Evolutionary conservation across 2,797 vertebrate genomes (phyloP), one percentile per base, ranked within the genome.

Genomic region (Macrochelys suwanniensis): DNA sequence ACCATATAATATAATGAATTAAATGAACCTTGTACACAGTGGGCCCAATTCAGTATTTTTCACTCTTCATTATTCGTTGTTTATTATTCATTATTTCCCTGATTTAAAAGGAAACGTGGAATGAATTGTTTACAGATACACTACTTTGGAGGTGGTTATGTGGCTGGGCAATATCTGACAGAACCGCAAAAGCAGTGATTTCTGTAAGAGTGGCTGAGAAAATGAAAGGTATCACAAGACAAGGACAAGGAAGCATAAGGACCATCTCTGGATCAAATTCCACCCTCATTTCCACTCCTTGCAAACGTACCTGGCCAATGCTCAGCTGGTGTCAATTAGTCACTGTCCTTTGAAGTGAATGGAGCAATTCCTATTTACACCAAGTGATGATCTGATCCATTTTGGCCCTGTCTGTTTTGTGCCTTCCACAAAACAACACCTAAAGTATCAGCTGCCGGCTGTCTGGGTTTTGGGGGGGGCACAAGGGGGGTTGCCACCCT

Each of bases 191-290:
- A 25, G 15, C 1, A 0, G 5, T 53, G 31, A 37, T 87, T 76
- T 47, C 42, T 85, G 7, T 57, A 84, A 87, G 78, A 94, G 91
- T 21, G 1, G 0, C 78, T 84, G 56, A 89, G 51, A 78, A 91
- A 94, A 84, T n/a, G 6, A 16, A 84, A 94, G 89, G 13, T 28
- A 33, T 33, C 78, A 8, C 16, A 76, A 91, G 4, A 3, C 11
- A 57, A 54, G 53, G 56, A 83, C 23, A 92, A 81, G 81, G 56
- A 94, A 83, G 2, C 86, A 25, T 56, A 45, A 96, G 25, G 51
- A 88, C 95, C 95, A 94, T 92, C 92, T 76, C 26, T 95, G 68
- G 3, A 86, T 89, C 17, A 7, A 2, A 53, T 37, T 93, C 65
- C 78, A 9, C 51, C 82, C 76, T 92, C 49, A 94, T 93, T 93